These are phyloP conservation scores for Narcine bancroftii DNA, from an alignment of 2,113 vertebrate genomes.

Conservation along the genomic window DNA sequence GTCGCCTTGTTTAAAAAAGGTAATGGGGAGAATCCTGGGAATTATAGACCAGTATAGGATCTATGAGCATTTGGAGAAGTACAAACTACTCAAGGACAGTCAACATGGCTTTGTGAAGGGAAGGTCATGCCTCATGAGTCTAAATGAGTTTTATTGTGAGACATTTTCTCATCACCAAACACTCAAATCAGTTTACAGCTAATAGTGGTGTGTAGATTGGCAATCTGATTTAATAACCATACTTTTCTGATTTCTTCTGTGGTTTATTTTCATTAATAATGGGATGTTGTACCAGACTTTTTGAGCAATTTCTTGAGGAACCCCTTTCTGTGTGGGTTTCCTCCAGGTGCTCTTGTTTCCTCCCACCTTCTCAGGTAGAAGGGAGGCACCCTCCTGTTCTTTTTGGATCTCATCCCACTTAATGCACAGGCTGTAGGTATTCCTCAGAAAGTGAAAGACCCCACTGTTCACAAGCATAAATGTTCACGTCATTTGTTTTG, in stretches of 20 bases:
- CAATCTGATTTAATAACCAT: constrained; percentile 53
- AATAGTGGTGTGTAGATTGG: constrained; percentile 48
- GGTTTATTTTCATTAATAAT: constrained; percentile 38
- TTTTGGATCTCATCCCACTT: constrained; percentile 44
- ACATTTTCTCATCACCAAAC: constrained; percentile 59
- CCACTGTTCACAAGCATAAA: constrained; percentile 37
- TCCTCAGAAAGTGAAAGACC: constrained; percentile 43
- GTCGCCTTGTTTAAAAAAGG: no score
- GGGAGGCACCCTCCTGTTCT: constrained; percentile 36
- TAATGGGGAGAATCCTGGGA: no score
- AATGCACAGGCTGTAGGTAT: constrained; percentile 41
- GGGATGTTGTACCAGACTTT: constrained; percentile 41
- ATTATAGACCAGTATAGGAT: no score
- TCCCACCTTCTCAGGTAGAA: constrained; percentile 40
- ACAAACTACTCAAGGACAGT: no score
- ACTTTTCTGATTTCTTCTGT: constrained; percentile 45
- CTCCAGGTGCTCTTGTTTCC: no score
- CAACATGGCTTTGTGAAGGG: no score
- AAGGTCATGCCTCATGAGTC: no score
- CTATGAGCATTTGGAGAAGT: no score
- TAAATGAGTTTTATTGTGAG: no score
- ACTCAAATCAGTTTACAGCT: constrained; percentile 57
- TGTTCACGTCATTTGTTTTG: neutral
- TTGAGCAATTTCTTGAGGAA: constrained; percentile 41
- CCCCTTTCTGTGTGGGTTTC: no score